phyloP scores from a whole-genome alignment of 2,888 invertebrate genomes.

The Anticlea derivata region DNA sequence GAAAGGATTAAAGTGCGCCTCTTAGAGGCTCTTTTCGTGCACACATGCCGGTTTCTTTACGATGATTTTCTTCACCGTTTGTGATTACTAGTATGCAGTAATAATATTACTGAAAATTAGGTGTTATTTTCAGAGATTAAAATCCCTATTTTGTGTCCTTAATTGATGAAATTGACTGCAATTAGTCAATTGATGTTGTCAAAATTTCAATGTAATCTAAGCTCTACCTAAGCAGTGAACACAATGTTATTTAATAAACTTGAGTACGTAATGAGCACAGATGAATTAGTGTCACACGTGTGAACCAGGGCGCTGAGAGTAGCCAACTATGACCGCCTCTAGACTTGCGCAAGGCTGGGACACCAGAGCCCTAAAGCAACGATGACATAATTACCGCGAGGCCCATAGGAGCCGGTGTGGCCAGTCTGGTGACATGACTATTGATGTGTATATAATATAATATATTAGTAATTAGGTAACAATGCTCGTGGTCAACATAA shows the following conservation, averaged over 20 bases:
- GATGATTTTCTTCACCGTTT: too few relatives aligned
- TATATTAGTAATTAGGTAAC: too few relatives aligned
- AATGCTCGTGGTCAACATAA: slow-evolving; percentile 1
- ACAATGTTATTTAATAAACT: slow-evolving; percentile 15
- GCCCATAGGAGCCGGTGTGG: slow-evolving; percentile 2
- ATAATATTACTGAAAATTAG: too few relatives aligned
- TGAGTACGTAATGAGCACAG: slow-evolving; percentile 15
- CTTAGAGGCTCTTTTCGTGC: too few relatives aligned
- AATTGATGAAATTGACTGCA: too few relatives aligned
- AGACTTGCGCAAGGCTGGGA: slow-evolving; percentile 51
- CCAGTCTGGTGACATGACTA: slow-evolving; percentile 6
- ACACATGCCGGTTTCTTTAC: too few relatives aligned
- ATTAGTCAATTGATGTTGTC: not conserved
- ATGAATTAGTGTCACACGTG: slow-evolving; percentile 44
- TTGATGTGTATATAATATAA: slow-evolving; percentile 10
- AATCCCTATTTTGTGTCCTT: too few relatives aligned
- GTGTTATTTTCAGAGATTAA: too few relatives aligned
- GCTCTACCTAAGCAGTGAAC: not conserved
- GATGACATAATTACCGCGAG: slow-evolving; percentile 58
- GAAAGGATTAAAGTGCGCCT: too few relatives aligned
- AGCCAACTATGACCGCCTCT: slow-evolving; percentile 39
- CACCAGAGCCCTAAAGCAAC: slow-evolving; percentile 50
- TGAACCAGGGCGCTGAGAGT: slow-evolving; percentile 48
- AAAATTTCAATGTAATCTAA: slow-evolving; percentile 8
- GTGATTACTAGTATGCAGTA: too few relatives aligned